Base-by-base conservation (phyloP, 1,140 invertebrate species). In the Drosophila oshimai region DNA sequence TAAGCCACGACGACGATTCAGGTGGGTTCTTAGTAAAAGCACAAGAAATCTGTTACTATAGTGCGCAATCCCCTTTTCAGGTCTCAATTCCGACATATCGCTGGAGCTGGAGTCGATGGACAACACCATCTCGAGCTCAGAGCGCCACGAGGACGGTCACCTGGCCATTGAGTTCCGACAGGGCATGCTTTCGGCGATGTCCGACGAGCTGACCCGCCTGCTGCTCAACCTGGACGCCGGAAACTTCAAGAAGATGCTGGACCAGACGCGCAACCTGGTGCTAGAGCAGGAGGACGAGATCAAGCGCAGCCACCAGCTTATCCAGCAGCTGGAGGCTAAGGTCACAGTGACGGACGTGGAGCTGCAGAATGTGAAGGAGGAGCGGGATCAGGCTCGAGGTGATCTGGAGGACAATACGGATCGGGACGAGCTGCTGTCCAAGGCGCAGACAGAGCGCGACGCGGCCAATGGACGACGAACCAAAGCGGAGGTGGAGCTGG, bases 401-500 rank as follows among this genome's bases (percentile, higher is more conserved):
- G 96, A 97, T 89, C 93, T 94, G 7, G 94, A 93, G 44, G 94
- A 95, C 79, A 94, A 91, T 57, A 93, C 92, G 5, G 94, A 94
- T 73, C 94, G 93, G 84, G 97, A 98, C 81, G 96, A 98, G 71
- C 93, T 97, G 9, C 93, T 98, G 7, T 91, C 94, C 0, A 94
- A 95, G 89, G 96, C 97, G 0, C 94, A 97, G 84, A 94, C 95
- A 49, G 95, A 97, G 67, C 93, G 98, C 12, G 97, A 98, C 91
- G 94, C 96, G 41, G 97, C 97, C 3, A 95, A 98, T 3, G 93
- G 95, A 17, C 93, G 96, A 57, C 96, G 97, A 90, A 98, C 97
- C 80, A 94, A 94, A 42, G 95, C 95, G 22, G 97, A 98, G 91
- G 95, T 98, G 12, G 95, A 97, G 76, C 92, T 98, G 50, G 97